Base-by-base conservation (phyloP, 2,888 invertebrate species). In the Odontomyia ornata region DNA sequence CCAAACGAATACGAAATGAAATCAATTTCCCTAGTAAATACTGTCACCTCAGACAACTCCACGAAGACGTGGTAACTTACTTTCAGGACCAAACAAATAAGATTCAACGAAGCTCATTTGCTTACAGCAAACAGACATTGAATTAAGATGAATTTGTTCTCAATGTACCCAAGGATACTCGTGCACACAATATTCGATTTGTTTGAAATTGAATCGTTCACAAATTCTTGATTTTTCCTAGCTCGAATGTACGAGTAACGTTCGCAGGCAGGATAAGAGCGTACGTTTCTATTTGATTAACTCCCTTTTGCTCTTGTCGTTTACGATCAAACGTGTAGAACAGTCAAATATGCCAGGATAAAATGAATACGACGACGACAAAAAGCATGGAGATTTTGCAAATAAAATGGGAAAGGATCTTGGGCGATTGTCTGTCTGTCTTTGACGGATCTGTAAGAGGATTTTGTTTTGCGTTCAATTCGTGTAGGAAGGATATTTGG, bases 111-210 rank as follows among this genome's bases (percentile, higher is more conserved):
- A 30, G 27, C 71, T 72, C 71, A 72, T 72, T 72, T 72, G 71
- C 56, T 72, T 72, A 72, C 71, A 72, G 30, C 71, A 56, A 72
- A 72, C 30, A 52, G 52, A 56, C 27, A 56, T 52, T 15, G 30
- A 72, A 72, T 72, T 72, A 56, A 72, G 56, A 72, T 56, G 56
- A 72, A 72, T 72, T 72, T 56, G n/a, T 52, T 72, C 27, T 18
- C 36, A 13, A 65, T 65, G 65, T 65, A 36, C n/a, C 36, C 28
- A 36, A 65, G 43, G 36, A 43, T 9, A 36, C 36, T 5, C 36
- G n/a, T n/a, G 9, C 36, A 65, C 27, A n/a, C 43, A 36, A 65
- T 65, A 65, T 65, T 65, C 65, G 65, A 36, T 65, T 36, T 15
- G 18, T 65, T 18, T 65, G 65, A 65, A 65, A 43, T 23, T 36